These are phyloP conservation scores for Aphidius colemani DNA, from an alignment of 2,888 invertebrate species.

Conservation along the genomic window DNA sequence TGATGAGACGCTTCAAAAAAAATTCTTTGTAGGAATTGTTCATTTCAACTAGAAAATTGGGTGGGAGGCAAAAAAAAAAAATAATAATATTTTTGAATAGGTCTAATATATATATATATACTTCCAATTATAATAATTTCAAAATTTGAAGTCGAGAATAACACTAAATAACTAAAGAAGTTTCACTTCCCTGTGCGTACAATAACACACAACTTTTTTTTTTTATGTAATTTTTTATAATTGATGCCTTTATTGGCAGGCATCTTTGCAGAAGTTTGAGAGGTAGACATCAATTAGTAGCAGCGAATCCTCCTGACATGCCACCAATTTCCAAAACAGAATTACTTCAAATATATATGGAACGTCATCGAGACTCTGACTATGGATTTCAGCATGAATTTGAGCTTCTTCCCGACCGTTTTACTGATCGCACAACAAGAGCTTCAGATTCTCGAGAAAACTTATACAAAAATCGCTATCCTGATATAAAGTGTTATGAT, in stretches of 20 bases:
- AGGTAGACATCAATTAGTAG: conserved; percentile 67
- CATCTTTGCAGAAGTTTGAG: conserved; percentile 71
- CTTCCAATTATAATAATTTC: no score
- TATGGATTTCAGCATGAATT: conserved; percentile 91
- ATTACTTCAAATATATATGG: conserved; percentile 77
- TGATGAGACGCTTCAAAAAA: no score
- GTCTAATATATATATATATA: no score
- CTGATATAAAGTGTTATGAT: conserved; percentile 91
- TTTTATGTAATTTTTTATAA: conserved; percentile 35
- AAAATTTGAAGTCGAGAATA: no score
- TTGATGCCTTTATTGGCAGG: conserved; percentile 53
- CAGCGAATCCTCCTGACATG: conserved; percentile 78
- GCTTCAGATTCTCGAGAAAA: conserved; percentile 87
- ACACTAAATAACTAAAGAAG: no score
- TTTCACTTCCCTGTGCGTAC: no score
- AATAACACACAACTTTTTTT: no score
- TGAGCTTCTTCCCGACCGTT: conserved; percentile 85
- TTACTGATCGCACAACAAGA: conserved; percentile 83
- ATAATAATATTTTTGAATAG: no score
- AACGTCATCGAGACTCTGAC: conserved; percentile 84
- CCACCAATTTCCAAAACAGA: conserved; percentile 78
- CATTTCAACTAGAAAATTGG: no score
- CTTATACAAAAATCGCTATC: conserved; percentile 86
- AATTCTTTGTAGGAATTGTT: no score
- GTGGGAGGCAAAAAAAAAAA: no score